Evolutionary conservation across 2,797 vertebrate species (phyloP), one percentile per base, ranked within the genome.

Genomic region (Esox masquinongy): DNA sequence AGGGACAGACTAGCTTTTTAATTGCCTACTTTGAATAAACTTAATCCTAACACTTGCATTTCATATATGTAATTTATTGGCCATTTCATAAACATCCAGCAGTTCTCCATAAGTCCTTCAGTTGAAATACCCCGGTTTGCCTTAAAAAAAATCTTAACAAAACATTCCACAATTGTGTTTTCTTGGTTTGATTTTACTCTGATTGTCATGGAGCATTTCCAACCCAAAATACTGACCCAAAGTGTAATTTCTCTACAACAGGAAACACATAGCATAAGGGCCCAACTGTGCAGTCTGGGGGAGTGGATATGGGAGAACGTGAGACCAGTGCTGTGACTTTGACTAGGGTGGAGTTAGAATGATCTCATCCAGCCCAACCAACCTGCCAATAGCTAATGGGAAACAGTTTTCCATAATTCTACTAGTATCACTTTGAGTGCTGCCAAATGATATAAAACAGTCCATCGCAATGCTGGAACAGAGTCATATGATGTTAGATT

Each of bases 181-280:
- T n/a, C 69, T 73, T 70, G 64, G 80, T 85, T 73, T 26, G 61
- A 63, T n/a, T 53, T n/a, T 53, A 53, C 50, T 87, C 85, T 80
- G 64, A 74, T 74, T 82, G 14, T 68, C n/a, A 16, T 63, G 79
- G 78, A 86, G 73, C n/a, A 56, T n/a, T 47, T 82, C 84, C 85
- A 86, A 74, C 34, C 34, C 34, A 34, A 74, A 77, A 69, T 78
- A 83, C 91, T 34, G 34, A 34, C 34, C 34, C 2, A 34, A 34
- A 34, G 34, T 34, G 34, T 34, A 34, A 91, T 92, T 88, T 78
- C 88, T 91, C 82, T 73, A 22, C 83, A 79, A 79, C 86, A 84
- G 83, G 77, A 29, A 47, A 70, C 68, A 85, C 77, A 72, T 74
- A 80, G 79, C 56, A 77, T 81, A 86, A 76, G 76, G 80, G 87